These are phyloP conservation scores for Alcis repandata DNA, from an alignment of 2,888 invertebrate genomes.

Conservation along the genomic window DNA sequence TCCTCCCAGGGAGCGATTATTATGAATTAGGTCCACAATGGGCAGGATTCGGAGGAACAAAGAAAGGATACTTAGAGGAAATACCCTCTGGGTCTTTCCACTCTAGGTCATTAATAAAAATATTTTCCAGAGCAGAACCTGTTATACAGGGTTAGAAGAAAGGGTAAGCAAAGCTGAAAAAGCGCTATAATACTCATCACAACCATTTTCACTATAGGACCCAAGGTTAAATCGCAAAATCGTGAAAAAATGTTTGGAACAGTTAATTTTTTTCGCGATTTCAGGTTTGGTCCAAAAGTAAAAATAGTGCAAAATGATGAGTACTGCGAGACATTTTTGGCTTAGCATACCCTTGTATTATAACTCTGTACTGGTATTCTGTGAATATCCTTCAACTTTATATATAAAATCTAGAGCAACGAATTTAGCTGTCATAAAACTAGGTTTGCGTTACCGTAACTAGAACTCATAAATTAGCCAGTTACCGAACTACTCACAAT, in stretches of 20 bases:
- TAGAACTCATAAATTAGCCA: slow-evolving; percentile 6
- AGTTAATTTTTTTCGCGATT: too few species aligned
- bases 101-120: background rate
- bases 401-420: background rate
- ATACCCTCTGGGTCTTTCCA: background rate
- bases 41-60: background rate
- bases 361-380: background rate
- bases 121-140: too few species aligned
- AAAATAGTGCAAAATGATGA: too few species aligned
- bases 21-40: slow-evolving; percentile 2
- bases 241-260: too few species aligned
- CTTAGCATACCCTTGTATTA: too few species aligned
- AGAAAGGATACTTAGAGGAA: background rate
- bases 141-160: too few species aligned
- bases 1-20: slow-evolving; percentile 7
- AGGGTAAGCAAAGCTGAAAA: too few species aligned
- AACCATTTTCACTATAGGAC: too few species aligned
- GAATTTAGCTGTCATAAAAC: background rate
- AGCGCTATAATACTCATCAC: too few species aligned
- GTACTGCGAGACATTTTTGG: too few species aligned
- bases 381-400: background rate
- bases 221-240: too few species aligned
- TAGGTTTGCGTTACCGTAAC: background rate
- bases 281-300: too few species aligned
- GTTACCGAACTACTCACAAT: slow-evolving; percentile 15